Conservation (phyloP, 1,140 invertebrate genomes). For the Dreissena rostriformis region DNA sequence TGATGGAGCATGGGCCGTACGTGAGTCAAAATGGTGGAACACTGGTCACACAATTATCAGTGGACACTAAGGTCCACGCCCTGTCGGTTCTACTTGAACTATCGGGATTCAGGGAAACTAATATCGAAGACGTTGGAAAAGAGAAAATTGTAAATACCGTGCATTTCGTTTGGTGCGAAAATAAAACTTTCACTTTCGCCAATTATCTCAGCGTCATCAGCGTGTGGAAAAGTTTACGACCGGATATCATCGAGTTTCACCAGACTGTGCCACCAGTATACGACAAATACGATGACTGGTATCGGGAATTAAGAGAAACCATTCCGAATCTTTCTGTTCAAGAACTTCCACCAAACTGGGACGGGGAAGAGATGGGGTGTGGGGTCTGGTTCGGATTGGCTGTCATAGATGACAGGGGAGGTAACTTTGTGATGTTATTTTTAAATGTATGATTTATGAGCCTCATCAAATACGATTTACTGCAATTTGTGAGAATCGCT, state of each 20-base stretch:
- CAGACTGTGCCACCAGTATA: constrained; percentile 2
- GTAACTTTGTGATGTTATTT: constrained; percentile 12
- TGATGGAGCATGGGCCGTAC: no score
- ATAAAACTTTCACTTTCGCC: constrained; percentile 65
- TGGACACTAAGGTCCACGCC: not conserved
- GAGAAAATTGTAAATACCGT: constrained; percentile 56
- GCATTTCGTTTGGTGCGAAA: constrained; percentile 67
- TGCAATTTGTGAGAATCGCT: no score
- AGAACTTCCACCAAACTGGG: constrained; percentile 48
- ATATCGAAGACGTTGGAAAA: not conserved
- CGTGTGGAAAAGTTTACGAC: constrained; percentile 66
- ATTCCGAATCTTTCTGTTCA: constrained; percentile 58
- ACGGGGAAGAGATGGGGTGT: constrained; percentile 56
- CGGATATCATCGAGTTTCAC: constrained; percentile 68
- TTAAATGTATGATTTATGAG: no score
- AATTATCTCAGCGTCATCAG: constrained; percentile 72
- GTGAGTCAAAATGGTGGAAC: no score
- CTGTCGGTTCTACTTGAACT: constrained; percentile 36
- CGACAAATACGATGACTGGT: constrained; percentile 69
- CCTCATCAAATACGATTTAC: no score
- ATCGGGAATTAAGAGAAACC: constrained; percentile 56
- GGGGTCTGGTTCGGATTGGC: constrained; percentile 60
- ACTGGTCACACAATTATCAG: no score
- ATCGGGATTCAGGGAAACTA: constrained; percentile 2
- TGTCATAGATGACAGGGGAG: constrained; percentile 68